Base-by-base conservation (phyloP, 2,113 vertebrate genomes). In the Chionodraco myersi region DNA sequence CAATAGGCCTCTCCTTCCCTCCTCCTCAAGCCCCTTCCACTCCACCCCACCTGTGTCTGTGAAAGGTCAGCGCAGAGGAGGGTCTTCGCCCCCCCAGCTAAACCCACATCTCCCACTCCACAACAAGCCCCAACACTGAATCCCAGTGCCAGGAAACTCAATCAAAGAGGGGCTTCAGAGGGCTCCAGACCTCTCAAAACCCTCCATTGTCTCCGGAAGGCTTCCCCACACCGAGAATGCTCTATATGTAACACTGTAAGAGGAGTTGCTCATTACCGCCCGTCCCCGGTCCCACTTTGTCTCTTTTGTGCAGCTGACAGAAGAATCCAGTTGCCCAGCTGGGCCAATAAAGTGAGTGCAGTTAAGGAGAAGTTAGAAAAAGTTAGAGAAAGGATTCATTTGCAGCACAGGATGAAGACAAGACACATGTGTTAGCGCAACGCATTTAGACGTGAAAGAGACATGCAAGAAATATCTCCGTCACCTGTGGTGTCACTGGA, bases 221-320 rank as follows among this genome's bases (percentile, higher is more conserved):
- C 89, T 88, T 90, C 84, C 85, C 89, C 76, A 83, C 87, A 84
- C 84, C 70, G 68, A 44, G 36, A 74, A 84, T 47, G 76, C 62
- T 79, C 88, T 82, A 88, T 89, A 90, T 83, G 87, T 86, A 93
- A 94, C 91, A 92, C 90, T 92, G 93, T 91, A 93, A 92, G 89
- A 92, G 90, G 85, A 92, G 78, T 91, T 88, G 85, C 90, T 94
- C 93, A 94, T 94, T 94, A 93, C 87, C 49, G 89, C 83, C 82
- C 53, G 71, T 84, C 87, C 86, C 80, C 63, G 53, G 79, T 78
- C 86, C 84, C 84, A 90, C 87, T 93, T 92, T 86, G 90, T 92
- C 77, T 92, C 90, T 76, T 92, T 95, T 95, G 92, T 92, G 78
- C 44, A 4, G 23, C 82, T 66, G 79, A 89, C 80, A 86, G 87